Conservation (phyloP, 2,888 invertebrate species). For the Latrodectus hesperus region DNA sequence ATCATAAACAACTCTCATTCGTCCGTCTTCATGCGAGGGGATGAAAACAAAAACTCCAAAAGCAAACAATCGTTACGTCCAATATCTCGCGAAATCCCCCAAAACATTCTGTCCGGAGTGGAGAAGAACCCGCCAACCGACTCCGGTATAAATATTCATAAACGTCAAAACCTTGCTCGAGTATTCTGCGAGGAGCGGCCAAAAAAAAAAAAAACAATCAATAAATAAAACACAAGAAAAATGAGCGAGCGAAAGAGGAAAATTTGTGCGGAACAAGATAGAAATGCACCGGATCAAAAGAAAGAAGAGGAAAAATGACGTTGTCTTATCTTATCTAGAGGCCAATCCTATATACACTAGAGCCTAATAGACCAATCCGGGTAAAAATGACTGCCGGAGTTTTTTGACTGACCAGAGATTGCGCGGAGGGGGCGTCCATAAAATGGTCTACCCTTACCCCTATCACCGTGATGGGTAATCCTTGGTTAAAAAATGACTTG, state of each 20-base stretch:
- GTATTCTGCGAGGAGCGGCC: slow-evolving; percentile 8
- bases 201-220: background rate
- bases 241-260: background rate
- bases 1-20: background rate
- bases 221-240: slow-evolving; percentile 33
- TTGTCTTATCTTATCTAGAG: slow-evolving; percentile 56
- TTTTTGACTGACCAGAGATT: slow-evolving; percentile 51
- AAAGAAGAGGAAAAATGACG: slow-evolving; percentile 30
- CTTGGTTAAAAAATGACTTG: slow-evolving; percentile 32
- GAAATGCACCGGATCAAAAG: slow-evolving; percentile 10
- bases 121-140: slow-evolving; percentile 12
- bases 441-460: slow-evolving; percentile 31
- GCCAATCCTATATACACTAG: slow-evolving; percentile 46
- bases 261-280: slow-evolving; percentile 7
- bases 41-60: slow-evolving; percentile 8
- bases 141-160: slow-evolving; percentile 51
- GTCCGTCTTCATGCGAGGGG: background rate
- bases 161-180: slow-evolving; percentile 15
- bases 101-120: slow-evolving; percentile 17
- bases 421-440: slow-evolving; percentile 17
- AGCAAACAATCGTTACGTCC: slow-evolving; percentile 9
- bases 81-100: background rate
- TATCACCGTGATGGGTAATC: slow-evolving; percentile 29
- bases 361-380: slow-evolving; percentile 56
- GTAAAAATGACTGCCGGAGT: slow-evolving; percentile 45